Conservation (phyloP, 2,888 invertebrate genomes). For the Volucella zonaria region DNA sequence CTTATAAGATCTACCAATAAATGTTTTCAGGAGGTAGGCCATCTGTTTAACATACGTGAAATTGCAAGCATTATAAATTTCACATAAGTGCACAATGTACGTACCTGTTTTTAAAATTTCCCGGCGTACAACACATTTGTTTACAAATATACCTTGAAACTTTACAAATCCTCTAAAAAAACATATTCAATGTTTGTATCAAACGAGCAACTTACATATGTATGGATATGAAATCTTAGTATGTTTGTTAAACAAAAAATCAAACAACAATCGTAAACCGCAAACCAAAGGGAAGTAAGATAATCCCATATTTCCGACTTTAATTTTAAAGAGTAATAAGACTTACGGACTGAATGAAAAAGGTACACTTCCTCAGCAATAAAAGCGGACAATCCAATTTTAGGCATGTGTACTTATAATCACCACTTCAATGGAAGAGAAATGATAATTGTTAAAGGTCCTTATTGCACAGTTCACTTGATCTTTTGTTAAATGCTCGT, state of each 20-base stretch:
- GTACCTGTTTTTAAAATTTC: slow-evolving; percentile 49
- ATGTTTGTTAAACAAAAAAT: slow-evolving; percentile 49
- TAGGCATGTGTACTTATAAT: slow-evolving; percentile 70
- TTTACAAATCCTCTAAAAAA: slow-evolving; percentile 34
- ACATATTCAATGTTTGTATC: slow-evolving; percentile 20
- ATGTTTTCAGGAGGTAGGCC: not conserved
- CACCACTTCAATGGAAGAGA: slow-evolving; percentile 56
- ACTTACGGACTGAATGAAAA: slow-evolving; percentile 31
- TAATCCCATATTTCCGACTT: slow-evolving; percentile 80
- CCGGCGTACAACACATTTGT: slow-evolving; percentile 13
- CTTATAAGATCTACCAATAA: not conserved
- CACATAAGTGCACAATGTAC: slow-evolving; percentile 7
- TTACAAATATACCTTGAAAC: not conserved
- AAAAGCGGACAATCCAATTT: slow-evolving; percentile 66
- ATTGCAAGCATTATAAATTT: not conserved
- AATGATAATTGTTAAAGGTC: slow-evolving; percentile 61
- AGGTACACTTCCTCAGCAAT: slow-evolving; percentile 31
- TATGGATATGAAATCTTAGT: slow-evolving; percentile 6
- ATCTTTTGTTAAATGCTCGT: slow-evolving; percentile 56
- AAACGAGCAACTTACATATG: slow-evolving; percentile 57
- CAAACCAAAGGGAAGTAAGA: slow-evolving; percentile 79
- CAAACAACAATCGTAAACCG: slow-evolving; percentile 70
- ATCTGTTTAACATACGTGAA: slow-evolving; percentile 29
- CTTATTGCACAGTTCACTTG: slow-evolving; percentile 49
- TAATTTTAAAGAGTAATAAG: slow-evolving; percentile 78